Conservation (phyloP, 2,113 vertebrate species). For the Xenus cinereus region DNA sequence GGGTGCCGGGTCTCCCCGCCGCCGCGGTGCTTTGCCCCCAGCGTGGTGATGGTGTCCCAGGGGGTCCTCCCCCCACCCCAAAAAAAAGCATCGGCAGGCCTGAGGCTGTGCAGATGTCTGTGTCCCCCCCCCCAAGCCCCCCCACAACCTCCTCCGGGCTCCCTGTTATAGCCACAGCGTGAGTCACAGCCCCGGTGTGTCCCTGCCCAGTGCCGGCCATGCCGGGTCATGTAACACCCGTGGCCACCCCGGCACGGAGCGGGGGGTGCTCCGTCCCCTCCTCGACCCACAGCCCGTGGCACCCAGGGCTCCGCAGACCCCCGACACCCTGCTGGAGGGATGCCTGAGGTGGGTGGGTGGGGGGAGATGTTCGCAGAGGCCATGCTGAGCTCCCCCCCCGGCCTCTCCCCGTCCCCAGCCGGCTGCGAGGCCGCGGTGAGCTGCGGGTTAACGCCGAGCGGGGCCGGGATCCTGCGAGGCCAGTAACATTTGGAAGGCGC, state of each 20-base stretch:
- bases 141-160: background rate
- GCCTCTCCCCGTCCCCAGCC: background rate
- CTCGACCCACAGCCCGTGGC: background rate
- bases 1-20: fast-evolving
- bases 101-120: background rate
- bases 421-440: background rate
- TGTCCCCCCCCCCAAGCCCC: background rate
- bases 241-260: background rate
- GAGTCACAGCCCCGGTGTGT: conserved; percentile 29
- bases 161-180: conserved; percentile 33
- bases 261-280: background rate
- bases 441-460: conserved; percentile 44
- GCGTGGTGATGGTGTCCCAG: background rate
- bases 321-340: background rate
- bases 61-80: background rate
- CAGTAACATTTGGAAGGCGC: conserved; percentile 58
- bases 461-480: conserved; percentile 53
- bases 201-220: conserved; percentile 35
- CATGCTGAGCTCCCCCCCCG: too few relatives aligned
- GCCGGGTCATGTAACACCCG: conserved; percentile 20
- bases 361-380: too few relatives aligned
- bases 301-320: background rate
- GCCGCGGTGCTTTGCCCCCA: background rate
- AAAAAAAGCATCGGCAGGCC: background rate
- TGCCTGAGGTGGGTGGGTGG: too few relatives aligned